Evolutionary conservation across 2,113 vertebrate genomes (phyloP), one percentile per base, ranked within the genome.

Genomic region (Ceratotherium simum): DNA sequence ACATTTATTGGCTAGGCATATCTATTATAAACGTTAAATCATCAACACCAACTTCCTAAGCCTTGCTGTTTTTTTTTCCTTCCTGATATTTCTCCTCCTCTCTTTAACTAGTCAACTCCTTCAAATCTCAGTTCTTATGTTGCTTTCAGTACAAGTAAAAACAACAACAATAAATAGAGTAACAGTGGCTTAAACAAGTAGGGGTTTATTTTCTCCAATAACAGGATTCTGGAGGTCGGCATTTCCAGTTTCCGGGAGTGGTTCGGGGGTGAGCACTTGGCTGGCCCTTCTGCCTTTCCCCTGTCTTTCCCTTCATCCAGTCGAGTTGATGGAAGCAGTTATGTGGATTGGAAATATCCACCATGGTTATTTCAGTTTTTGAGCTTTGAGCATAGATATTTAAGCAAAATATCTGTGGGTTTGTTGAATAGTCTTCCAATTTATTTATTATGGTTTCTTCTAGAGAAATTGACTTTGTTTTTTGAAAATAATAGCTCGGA

Each of bases 401-500:
- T 67, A 64, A 46, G 48, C 64, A 86, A 86, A 11, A 14, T 85
- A 90, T 92, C 67, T 76, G 14, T 80, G 33, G 25, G 72, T 92
- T 70, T 75, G 5, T 67, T 80, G 13, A 83, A 7, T n/a, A 91
- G 33, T 36, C 31, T 75, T 93, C 90, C 90, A 58, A 1, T 58
- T 39, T 2, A 60, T 65, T 56, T 62, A 25, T 72, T 73, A 42
- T 82, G 48, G 7, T 93, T 88, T 97, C 64, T 79, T 83, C n/a
- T 60, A 81, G 48, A 93, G 48, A 96, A 95, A 93, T 31, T 42
- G 23, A 51, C 51, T 76, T 42, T 80, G 18, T n/a, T 46, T 89
- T 83, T 96, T 81, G 51, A 93, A 95, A 93, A 62, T 31, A 83
- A 33, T 6, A 75, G 69, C 67, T 94, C 54, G 94, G 75, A 78